These are phyloP conservation scores for Idaea straminata DNA, from an alignment of 2,888 invertebrate species.

Conservation along the genomic window DNA sequence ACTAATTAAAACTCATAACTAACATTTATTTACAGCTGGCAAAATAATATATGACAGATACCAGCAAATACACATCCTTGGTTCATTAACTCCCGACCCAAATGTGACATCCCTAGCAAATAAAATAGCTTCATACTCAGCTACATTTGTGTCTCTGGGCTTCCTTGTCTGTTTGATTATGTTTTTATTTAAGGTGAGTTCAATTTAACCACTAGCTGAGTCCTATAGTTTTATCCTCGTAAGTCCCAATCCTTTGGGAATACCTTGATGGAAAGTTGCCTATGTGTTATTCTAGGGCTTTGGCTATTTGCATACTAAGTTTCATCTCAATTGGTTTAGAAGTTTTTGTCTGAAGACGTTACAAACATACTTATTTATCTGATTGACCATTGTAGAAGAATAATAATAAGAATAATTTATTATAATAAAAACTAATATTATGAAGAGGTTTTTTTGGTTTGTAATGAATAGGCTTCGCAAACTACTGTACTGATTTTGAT, in stretches of 20 bases:
- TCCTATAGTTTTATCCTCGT: too few relatives aligned
- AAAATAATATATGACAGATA: conserved; percentile 82
- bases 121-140: conserved; percentile 69
- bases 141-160: conserved; percentile 77
- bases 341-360: too few relatives aligned
- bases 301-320: too few relatives aligned
- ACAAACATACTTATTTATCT: too few relatives aligned
- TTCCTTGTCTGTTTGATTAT: conserved; percentile 79
- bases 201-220: not conserved
- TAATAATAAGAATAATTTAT: too few relatives aligned
- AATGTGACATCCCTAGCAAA: conserved; percentile 72
- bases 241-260: too few relatives aligned
- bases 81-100: conserved; percentile 73
- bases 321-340: too few relatives aligned
- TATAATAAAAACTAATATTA: too few relatives aligned
- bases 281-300: too few relatives aligned
- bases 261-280: too few relatives aligned
- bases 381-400: too few relatives aligned
- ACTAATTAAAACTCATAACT: conserved; percentile 20
- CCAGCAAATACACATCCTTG: conserved; percentile 79
- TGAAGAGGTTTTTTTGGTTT: not conserved
- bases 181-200: conserved; percentile 71
- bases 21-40: conserved; percentile 74
- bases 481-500: too few relatives aligned
- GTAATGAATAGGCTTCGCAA: not conserved